Evolutionary conservation across 2,113 vertebrate genomes (phyloP).

Genomic region (Myrmecophaga tridactyla): DNA sequence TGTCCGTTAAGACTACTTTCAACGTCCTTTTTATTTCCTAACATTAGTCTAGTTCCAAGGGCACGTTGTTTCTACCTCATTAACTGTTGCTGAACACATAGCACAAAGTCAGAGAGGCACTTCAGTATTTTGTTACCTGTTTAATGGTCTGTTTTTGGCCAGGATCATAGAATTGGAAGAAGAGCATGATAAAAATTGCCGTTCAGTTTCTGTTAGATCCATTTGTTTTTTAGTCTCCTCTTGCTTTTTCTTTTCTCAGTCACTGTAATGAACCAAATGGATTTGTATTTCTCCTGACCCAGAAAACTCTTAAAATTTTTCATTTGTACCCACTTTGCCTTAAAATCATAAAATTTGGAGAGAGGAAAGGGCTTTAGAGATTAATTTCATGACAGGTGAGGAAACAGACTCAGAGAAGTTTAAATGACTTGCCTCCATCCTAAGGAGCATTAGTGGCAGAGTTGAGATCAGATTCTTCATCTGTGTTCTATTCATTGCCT

Average conservation of each 20-base stretch:
- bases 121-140: not conserved
- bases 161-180: constrained; percentile 21
- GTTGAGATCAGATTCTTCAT: not conserved
- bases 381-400: not conserved
- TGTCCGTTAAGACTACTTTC: constrained; percentile 21
- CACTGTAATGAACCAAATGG: not conserved
- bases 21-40: constrained; percentile 40
- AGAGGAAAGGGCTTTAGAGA: not conserved
- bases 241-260: not conserved
- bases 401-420: not conserved
- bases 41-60: not conserved
- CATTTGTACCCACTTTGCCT: not conserved
- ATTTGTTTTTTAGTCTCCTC: not conserved
- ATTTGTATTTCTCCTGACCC: not conserved
- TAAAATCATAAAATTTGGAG: not conserved
- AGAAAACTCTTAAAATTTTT: not conserved
- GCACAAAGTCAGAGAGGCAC: not conserved
- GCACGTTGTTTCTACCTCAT: constrained; percentile 43
- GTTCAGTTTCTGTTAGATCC: not conserved
- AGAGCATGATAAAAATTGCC: not conserved
- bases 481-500: not conserved
- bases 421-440: not conserved
- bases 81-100: constrained; percentile 27
- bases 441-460: not conserved
- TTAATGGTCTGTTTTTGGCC: not conserved